These are phyloP conservation scores for Neotragus pygmaeus DNA, from an alignment of 2,113 vertebrate species.

Conservation along the genomic window DNA sequence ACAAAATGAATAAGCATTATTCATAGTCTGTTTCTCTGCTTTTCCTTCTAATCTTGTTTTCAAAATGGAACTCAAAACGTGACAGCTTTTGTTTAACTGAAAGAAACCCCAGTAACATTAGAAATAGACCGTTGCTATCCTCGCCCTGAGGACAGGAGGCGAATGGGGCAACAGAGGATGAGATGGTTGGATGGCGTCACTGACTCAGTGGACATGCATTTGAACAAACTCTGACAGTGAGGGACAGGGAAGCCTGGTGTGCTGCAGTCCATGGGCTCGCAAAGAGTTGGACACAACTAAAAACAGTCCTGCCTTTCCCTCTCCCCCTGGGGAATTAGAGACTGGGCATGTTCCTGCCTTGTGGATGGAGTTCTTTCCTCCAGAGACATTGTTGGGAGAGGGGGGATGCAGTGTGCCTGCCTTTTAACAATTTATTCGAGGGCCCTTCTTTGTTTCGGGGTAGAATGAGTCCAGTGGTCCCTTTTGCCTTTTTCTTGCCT, in stretches of 20 bases:
- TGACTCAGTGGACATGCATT: not conserved
- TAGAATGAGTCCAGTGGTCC: not conserved
- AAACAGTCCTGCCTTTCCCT: not conserved
- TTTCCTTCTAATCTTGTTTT: constrained; percentile 4
- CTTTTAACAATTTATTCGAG: not conserved
- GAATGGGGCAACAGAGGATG: not conserved
- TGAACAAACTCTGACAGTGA: not conserved
- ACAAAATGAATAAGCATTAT: constrained; percentile 11
- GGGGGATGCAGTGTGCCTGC: not conserved
- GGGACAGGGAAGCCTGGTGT: not conserved
- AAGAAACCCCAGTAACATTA: not conserved
- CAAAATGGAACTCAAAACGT: not conserved
- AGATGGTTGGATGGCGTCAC: not conserved
- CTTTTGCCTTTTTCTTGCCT: not conserved
- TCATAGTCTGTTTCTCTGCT: not conserved
- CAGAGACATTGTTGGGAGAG: not conserved
- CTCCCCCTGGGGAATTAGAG: not conserved
- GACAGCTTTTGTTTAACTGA: not conserved
- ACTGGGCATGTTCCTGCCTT: not conserved
- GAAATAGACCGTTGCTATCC: not conserved
- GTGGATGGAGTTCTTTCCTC: not conserved
- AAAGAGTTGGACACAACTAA: not conserved
- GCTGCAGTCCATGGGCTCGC: not conserved
- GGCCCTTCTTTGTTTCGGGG: not conserved
- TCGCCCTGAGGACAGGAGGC: not conserved